A percentile compares a stretch with the other conserved stretches of the same genome.
Conservation (phyloP, 1,140 invertebrate species). For the Neuroterus valhalla region DNA sequence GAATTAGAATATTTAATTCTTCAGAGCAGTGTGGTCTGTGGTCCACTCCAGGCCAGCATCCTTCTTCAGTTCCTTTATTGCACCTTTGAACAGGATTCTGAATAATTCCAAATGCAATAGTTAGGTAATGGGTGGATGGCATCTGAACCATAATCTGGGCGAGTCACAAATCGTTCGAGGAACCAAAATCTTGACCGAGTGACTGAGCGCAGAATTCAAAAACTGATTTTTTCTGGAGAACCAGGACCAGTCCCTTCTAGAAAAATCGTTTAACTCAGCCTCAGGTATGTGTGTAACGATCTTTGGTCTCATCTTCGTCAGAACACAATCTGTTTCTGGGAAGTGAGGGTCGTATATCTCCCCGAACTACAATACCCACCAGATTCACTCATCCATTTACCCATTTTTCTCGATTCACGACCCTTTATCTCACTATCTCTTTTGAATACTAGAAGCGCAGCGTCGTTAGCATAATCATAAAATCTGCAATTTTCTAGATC, state of each 20-base stretch:
- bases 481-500: not conserved
- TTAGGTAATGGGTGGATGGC: slow-evolving; percentile 39
- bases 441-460: not conserved
- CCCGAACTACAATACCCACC: slow-evolving; percentile 65
- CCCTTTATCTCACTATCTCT: not conserved
- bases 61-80: slow-evolving; percentile 17
- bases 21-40: slow-evolving; percentile 5
- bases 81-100: not conserved
- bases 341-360: slow-evolving; percentile 73
- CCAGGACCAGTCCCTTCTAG: slow-evolving; percentile 43
- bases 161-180: slow-evolving; percentile 40
- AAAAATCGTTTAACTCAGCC: slow-evolving; percentile 22
- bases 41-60: slow-evolving; percentile 15
- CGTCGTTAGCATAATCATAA: not conserved
- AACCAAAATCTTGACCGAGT: not conserved
- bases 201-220: slow-evolving; percentile 51
- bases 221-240: slow-evolving; percentile 59
- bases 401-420: slow-evolving; percentile 52
- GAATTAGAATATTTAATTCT: not conserved
- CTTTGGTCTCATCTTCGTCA: slow-evolving; percentile 54
- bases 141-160: not conserved
- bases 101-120: slow-evolving; percentile 33
- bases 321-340: slow-evolving; percentile 74
- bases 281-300: slow-evolving; percentile 65
- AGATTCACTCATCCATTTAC: slow-evolving; percentile 71